Evolutionary conservation across 2,797 vertebrate species (phyloP), one percentile per base, ranked within the genome.

Genomic region (Gallinago solitaria): DNA sequence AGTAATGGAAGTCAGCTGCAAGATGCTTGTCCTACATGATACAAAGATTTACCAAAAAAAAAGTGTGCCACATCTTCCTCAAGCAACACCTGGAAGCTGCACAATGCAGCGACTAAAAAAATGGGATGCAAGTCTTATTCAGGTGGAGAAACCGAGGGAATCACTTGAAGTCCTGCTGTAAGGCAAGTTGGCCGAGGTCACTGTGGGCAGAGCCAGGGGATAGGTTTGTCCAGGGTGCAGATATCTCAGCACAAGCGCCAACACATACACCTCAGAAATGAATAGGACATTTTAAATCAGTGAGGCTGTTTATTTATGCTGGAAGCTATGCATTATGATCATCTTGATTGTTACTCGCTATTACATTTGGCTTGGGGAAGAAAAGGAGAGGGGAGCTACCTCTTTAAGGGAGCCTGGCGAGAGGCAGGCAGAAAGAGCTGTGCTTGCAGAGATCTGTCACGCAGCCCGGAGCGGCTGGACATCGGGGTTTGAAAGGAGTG

Each of bases 281-380:
- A 90, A 74, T 5, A 76, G 64, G 45, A 54, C 64, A 41, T 87
- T 95, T 92, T 56, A 92, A 84, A 68, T 60, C 63, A 53, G 63
- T 37, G 71, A 93, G 48, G 53, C 75, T 91, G 87, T 59, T 93
- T 92, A 87, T 89, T 94, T 93, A 47, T 87, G 78, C 81, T 93
- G 90, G 81, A 93, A 96, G 68, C 51, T 67, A 41, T 6, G 47
- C 2, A 1, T 74, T 87, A 69, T 3, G 18, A 70, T 57, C 23
- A 12, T 60, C 73, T 79, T 37, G 19, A n/a, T 83, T 82, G 75
- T 84, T 73, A n/a, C 11, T 67, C 84, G 51, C 45, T 93, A 28
- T 70, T 92, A 68, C 24, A 30, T 74, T 84, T 80, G 81, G 39
- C 89, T 83, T 33, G 45, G 59, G 56, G 30, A 48, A 51, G 76